These are phyloP conservation scores for Microchirus variegatus DNA, from an alignment of 2,797 vertebrate species.

Conservation along the genomic window DNA sequence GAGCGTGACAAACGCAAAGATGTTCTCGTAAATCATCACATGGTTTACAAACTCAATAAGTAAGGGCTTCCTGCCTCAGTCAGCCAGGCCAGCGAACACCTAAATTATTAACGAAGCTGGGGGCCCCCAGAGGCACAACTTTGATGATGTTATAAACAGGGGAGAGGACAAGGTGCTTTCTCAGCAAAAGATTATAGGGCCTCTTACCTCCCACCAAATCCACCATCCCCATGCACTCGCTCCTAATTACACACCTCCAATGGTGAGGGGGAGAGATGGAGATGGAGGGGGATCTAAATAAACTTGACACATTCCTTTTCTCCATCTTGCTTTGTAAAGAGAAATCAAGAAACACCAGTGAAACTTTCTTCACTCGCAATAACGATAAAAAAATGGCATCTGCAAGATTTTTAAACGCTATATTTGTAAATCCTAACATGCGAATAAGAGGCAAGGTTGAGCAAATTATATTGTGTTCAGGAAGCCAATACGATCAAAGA, in stretches of 20 bases:
- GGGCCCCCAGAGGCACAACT: conserved; percentile 95
- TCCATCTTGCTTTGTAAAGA: conserved; percentile 17
- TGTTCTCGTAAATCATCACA: conserved; percentile 98
- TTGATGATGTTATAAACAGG: conserved; percentile 99
- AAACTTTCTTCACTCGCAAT: conserved; percentile 9
- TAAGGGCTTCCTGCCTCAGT: conserved; percentile 94
- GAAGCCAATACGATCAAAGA: conserved; percentile 47
- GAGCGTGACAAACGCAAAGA: conserved; percentile 91
- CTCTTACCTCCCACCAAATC: conserved; percentile 75
- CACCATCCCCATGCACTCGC: conserved; percentile 84
- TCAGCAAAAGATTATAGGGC: conserved; percentile 97
- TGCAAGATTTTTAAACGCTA: conserved; percentile 9
- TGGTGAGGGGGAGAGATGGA: conserved; percentile 79
- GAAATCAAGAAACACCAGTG: conserved; percentile 9
- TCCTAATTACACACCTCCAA: conserved; percentile 93
- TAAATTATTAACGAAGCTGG: conserved; percentile 97
- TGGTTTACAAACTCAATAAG: conserved; percentile 99
- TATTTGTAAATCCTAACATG: conserved; percentile 57
- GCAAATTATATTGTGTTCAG: conserved; percentile 42
- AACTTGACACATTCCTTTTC: conserved; percentile 80
- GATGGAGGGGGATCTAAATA: conserved; percentile 78
- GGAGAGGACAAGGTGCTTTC: conserved; percentile 97
- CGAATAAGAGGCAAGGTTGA: conserved; percentile 36
- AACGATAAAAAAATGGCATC: conserved; percentile 18
- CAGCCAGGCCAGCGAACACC: conserved; percentile 88